A percentile compares a stretch with the other conserved stretches of the same genome.
Evolutionary conservation across 2,797 vertebrate species (phyloP).

Genomic region (Poeciliopsis turneri): DNA sequence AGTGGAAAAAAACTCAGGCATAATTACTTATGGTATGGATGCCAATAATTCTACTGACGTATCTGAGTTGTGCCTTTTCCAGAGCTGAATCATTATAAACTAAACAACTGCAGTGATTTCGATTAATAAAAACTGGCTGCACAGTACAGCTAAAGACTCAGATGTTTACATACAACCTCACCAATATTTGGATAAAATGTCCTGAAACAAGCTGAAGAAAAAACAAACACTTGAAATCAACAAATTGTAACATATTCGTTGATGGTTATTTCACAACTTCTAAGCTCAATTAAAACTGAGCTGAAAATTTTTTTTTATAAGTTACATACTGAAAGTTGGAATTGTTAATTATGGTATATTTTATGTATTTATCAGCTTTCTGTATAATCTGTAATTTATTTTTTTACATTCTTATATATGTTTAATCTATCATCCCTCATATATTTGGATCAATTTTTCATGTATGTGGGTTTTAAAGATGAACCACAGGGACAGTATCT

Average conservation of each 20-base stretch:
- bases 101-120: neutral
- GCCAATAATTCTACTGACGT: neutral
- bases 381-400: no score
- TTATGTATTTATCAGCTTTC: no score
- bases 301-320: no score
- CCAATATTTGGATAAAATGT: neutral
- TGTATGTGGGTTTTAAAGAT: no score
- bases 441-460: neutral
- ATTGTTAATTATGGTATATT: no score
- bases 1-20: conserved; percentile 48
- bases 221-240: neutral
- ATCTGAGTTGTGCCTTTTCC: neutral
- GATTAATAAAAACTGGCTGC: neutral
- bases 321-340: no score
- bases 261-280: neutral
- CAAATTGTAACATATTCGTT: neutral
- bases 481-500: no score
- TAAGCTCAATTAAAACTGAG: no score
- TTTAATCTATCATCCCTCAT: no score
- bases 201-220: neutral
- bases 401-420: no score
- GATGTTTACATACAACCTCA: neutral
- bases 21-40: conserved; percentile 21
- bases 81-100: neutral
- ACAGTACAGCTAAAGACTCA: neutral